phyloP scores from a whole-genome alignment of 2,113 vertebrate species.

The Pteronura brasiliensis region DNA sequence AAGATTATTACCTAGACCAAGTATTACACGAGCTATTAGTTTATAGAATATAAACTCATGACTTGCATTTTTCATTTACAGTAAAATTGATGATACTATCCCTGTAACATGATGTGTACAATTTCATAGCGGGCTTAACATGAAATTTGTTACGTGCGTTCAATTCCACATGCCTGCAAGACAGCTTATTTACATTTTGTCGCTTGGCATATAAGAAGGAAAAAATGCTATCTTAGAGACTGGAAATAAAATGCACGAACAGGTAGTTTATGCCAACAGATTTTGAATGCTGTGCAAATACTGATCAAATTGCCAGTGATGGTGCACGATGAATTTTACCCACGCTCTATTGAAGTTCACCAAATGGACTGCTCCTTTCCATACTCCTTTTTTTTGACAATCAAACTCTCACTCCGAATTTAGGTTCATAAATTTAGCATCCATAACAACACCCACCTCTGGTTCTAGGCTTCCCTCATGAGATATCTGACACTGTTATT shows the following conservation, averaged over 20 bases:
- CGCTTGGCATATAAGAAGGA: slow-evolving; percentile 58
- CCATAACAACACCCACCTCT: not conserved
- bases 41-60: slow-evolving; percentile 53
- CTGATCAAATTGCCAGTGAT: slow-evolving; percentile 4
- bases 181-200: slow-evolving; percentile 52
- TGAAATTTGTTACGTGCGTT: slow-evolving; percentile 59
- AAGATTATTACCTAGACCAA: slow-evolving; percentile 64
- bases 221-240: slow-evolving; percentile 59
- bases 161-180: slow-evolving; percentile 60
- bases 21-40: slow-evolving; percentile 53
- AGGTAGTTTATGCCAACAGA: slow-evolving; percentile 30
- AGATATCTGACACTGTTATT: not conserved
- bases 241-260: slow-evolving; percentile 49
- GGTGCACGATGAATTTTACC: slow-evolving; percentile 50
- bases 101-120: slow-evolving; percentile 38
- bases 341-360: slow-evolving; percentile 45
- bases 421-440: slow-evolving; percentile 30
- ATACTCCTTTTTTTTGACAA: not conserved
- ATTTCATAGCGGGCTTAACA: slow-evolving; percentile 62
- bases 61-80: slow-evolving; percentile 65
- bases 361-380: not conserved
- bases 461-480: slow-evolving; percentile 8
- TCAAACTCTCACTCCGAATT: not conserved
- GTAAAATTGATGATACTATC: slow-evolving; percentile 63
- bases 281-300: slow-evolving; percentile 64